phyloP scores from a whole-genome alignment of 2,113 vertebrate species.

The Holacanthus passer region DNA sequence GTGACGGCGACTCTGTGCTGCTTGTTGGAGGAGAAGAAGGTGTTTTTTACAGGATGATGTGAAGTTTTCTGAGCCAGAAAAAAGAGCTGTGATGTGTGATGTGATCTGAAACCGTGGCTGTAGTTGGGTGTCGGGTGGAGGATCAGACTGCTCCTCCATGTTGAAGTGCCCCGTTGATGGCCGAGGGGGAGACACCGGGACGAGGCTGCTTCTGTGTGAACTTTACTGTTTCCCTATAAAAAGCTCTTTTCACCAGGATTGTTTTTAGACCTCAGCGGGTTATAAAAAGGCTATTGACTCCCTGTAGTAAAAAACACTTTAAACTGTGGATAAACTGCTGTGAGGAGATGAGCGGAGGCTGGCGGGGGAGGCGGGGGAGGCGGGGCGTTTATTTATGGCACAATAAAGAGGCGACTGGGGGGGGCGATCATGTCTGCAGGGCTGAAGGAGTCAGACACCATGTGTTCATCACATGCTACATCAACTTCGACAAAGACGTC shows the following conservation, averaged over 20 bases:
- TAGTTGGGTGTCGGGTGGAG: neutral
- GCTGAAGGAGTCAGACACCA: neutral
- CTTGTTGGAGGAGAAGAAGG: too few species aligned
- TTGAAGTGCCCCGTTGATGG: neutral
- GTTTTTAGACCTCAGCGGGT: conserved; percentile 15
- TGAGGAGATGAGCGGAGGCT: neutral
- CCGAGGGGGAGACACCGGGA: neutral
- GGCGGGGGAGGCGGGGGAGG: neutral
- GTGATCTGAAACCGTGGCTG: too few species aligned
- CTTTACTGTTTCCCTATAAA: conserved; percentile 41
- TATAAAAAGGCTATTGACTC: conserved; percentile 48
- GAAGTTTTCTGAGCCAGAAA: too few species aligned
- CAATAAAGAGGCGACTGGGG: neutral
- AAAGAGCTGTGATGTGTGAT: too few species aligned
- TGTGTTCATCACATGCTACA: conserved; percentile 53
- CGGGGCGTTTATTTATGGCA: neutral
- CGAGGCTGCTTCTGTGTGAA: conserved; percentile 39
- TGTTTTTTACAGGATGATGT: too few species aligned
- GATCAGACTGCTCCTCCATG: neutral
- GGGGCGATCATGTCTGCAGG: neutral
- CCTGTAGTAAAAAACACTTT: conserved; percentile 1
- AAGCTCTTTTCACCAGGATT: neutral
- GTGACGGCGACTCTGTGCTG: too few species aligned
- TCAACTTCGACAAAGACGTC: neutral
- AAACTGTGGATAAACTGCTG: conserved; percentile 16